Evolutionary conservation across 2,113 vertebrate species (phyloP), one percentile per base, ranked within the genome.

Genomic region (Xiphophorus hellerii): DNA sequence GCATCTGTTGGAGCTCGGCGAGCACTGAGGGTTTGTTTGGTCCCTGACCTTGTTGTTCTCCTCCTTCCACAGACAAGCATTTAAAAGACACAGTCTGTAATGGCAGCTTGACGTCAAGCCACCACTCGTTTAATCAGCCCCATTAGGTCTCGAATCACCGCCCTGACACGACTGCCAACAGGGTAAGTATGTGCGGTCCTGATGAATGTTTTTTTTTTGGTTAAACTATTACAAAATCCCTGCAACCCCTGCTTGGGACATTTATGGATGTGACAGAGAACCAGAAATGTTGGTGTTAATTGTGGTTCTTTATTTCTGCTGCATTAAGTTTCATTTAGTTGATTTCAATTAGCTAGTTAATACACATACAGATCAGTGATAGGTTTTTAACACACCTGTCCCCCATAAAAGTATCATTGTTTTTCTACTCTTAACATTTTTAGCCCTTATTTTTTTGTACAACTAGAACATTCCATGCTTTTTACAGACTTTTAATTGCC

Each of bases 51-150:
- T 60, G 4, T 60, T 62, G 48, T 73, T 73, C 29, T 62, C 39
- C 22, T 51, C 65, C 20, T 80, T 39, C n/a, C 69, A 28, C 35
- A 33, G 61, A 71, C 66, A 81, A 74, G 77, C 67, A 77, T 58
- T 63, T 37, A 44, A 15, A 27, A 65, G 28, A 37, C 62, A 33
- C 65, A 58, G 42, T 14, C 60, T 77, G 62, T 62, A 31, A 30
- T 29, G 69, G 17, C 66, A 58, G 61, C 48, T 1, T 63, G 67
- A 67, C 12, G 27, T 71, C 39, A 79, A n/a, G 51, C 12, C 15
- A 44, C 63, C 37, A n/a, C 29, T 62, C 48, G 29, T 68, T 78
- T 68, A 75, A 75, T 72, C 58, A 75, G 76, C 10, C 3, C n/a
- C 67, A 72, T 61, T 28, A 64, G 28, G 11, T 67, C 4, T 9